These are phyloP conservation scores for Drosophila helvetica DNA, from an alignment of 2,888 invertebrate species.

Conservation along the genomic window DNA sequence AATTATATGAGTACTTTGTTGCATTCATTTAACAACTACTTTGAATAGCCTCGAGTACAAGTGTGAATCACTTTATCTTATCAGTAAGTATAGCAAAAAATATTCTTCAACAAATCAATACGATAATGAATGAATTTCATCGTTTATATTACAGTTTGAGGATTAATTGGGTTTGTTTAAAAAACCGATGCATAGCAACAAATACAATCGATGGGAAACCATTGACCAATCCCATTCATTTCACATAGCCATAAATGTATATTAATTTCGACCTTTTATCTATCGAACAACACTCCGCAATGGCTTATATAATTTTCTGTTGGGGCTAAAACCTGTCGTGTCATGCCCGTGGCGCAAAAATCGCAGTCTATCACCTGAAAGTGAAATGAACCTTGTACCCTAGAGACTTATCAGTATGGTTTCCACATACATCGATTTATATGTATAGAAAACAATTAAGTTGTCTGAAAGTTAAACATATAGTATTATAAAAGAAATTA, in stretches of 20 bases:
- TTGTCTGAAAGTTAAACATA: neutral
- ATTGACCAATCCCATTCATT: neutral
- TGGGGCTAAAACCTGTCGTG: neutral
- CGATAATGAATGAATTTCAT: neutral
- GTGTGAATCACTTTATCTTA: conserved; percentile 1
- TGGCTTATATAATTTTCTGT: neutral
- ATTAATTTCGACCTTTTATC: neutral
- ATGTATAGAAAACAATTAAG: conserved; percentile 7
- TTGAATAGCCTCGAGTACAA: neutral
- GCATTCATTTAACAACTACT: neutral
- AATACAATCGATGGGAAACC: neutral
- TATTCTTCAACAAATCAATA: neutral
- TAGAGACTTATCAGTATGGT: conserved; percentile 26
- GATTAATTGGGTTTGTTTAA: neutral
- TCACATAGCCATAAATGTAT: neutral
- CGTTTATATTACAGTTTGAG: neutral
- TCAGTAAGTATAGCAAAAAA: neutral
- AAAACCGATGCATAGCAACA: neutral
- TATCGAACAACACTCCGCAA: neutral
- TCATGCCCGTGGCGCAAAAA: conserved; percentile 28
- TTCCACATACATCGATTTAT: neutral
- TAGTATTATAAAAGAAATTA: neutral
- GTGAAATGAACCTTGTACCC: conserved; percentile 41
- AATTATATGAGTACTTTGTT: neutral
- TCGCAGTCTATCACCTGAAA: conserved; percentile 7